Conservation (phyloP, 2,797 vertebrate genomes). For the Halcyon leucocephala region DNA sequence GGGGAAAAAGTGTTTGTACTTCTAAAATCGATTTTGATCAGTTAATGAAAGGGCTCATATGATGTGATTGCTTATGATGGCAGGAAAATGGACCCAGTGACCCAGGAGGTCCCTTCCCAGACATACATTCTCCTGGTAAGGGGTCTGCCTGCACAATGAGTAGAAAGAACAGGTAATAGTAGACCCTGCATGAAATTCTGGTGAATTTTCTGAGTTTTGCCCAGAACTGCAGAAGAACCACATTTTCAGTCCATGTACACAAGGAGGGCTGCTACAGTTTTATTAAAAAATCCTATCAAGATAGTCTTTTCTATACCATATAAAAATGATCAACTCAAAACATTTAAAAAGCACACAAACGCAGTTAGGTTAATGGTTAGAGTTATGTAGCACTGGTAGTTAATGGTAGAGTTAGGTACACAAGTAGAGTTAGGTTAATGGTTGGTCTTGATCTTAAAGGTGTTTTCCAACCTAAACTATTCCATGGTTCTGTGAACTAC, state of each 20-base stretch:
- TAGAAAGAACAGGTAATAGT: background rate
- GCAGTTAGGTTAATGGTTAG: no score
- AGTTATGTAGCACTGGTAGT: no score
- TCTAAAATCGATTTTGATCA: background rate
- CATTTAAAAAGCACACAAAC: background rate
- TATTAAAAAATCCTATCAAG: background rate
- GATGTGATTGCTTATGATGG: background rate
- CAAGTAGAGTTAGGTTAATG: no score
- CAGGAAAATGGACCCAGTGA: background rate
- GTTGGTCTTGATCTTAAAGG: no score
- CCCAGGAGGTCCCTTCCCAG: background rate
- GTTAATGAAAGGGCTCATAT: background rate
- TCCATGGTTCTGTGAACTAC: no score
- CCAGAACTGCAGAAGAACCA: background rate
- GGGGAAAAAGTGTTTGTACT: background rate
- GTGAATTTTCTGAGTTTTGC: background rate
- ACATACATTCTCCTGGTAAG: background rate
- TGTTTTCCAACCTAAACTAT: no score
- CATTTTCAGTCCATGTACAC: background rate
- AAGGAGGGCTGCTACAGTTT: background rate
- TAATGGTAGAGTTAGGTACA: no score
- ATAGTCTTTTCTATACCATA: background rate
- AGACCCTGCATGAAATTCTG: background rate
- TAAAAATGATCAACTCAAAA: fast-evolving
- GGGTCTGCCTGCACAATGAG: background rate